Base-by-base conservation (phyloP, 2,113 vertebrate genomes). In the Calcarius ornatus region DNA sequence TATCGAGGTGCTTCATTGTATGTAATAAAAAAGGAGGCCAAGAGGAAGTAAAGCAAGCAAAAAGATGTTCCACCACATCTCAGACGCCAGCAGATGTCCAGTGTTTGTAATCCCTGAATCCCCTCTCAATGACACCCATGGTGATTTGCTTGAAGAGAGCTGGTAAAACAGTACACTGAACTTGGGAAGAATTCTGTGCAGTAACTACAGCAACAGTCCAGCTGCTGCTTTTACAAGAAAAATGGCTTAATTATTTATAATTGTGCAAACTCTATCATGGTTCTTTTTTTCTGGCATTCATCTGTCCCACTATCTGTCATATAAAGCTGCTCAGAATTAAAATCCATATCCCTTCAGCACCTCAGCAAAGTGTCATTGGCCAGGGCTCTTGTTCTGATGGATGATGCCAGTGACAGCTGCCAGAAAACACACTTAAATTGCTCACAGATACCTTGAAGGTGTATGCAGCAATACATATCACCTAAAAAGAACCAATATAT, bases 261-360 rank as follows among this genome's bases (percentile, higher is more conserved):
- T 40, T 61, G 61, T 10, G 11, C 53, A 87, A 92, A 90, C 96
- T 89, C 90, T 79, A 45, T 51, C 35, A 63, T n/a, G 75, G 48
- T 79, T 53, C 17, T 5, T 5, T 75, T 60, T 71, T 93, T 79
- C 92, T 92, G 60, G 60, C 76, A 86, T 80, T 96, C 94, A 95
- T 97, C 75, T 77, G 25, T 97, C 91, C 96, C 61, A 37, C 50
- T 95, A 81, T 90, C 91, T 87, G 72, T 86, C 78, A 76, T 15
- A 94, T 57, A 94, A 97, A 95, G 70, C 71, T n/a, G 11, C 94
- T 96, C 93, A 95, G 91, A 96, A 97, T 97, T 96, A 96, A 97
- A 98, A 91, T 95, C 83, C 42, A 42, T 71, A 82, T 92, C 87
- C 94, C 94, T 95, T 90, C 80, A 97, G 90, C 92, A 97, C 66